Evolutionary conservation across 2,888 invertebrate genomes (phyloP), one percentile per base, ranked within the genome.

Genomic region (Tipula lateralis): DNA sequence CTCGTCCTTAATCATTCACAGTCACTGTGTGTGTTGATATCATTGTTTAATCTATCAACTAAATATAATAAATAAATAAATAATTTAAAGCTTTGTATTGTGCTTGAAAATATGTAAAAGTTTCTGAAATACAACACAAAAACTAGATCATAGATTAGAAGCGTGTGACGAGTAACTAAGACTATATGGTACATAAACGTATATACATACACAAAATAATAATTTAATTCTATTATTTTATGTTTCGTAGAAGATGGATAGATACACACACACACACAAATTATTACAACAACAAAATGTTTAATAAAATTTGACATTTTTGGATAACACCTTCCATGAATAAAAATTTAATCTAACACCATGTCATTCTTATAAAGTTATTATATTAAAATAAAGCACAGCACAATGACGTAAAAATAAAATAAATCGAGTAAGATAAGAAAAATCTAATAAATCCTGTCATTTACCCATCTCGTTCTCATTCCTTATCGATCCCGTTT

Each of bases 261-360:
- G 66, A 24, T 50, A 16, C 66, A 66, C 24, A 66, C 19, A 66
- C 19, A 66, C 7, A 24, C 3, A 24, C 5, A 1, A 66, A 2
- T 9, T n/a, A n/a, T n/a, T n/a, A n/a, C n/a, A 66, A 1, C 66
- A 66, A 66, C 66, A 66, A 66, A 66, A 24, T 24, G 66, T 66
- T 66, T 66, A 66, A 66, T 66, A 66, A 66, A 66, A 66, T 66
- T 24, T 66, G 66, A 66, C 66, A 66, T 66, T 66, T 66, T 66
- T 66, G 19, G 66, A 66, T 66, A 66, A 66, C 66, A 66, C 66
- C 66, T 66, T 66, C 66, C 66, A 66, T 66, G 66, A 66, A 66
- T 66, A 66, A 66, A 66, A 66, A 66, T 66, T 66, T 24, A 66
- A 66, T 66, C 66, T 66, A 66, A 66, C 66, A 66, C 66, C 66